Percentiles rank a stretch among this genome's conserved stretches.
Conservation (phyloP, 2,113 vertebrate species). For the Myrmophylax atrothorax region DNA sequence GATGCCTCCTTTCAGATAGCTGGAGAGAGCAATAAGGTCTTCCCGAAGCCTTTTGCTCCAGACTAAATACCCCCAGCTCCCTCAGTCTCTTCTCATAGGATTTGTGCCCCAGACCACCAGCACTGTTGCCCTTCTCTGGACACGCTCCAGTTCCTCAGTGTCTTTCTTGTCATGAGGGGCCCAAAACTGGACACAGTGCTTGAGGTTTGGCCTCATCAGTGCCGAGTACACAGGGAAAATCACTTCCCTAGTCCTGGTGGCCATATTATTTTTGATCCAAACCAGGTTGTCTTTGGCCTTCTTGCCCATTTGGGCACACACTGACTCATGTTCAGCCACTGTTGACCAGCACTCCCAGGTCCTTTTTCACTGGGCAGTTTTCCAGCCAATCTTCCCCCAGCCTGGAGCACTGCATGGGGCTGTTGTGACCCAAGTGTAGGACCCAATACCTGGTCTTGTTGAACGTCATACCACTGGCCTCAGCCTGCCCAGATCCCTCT, state of each 20-base stretch:
- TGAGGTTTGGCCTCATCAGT: neutral
- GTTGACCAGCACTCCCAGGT: neutral
- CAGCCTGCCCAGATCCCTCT: neutral
- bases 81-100: neutral
- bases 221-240: neutral
- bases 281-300: neutral
- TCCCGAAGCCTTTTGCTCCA: neutral
- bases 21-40: neutral
- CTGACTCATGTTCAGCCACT: neutral
- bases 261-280: neutral
- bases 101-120: neutral
- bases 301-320: neutral
- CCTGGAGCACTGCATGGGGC: neutral
- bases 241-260: neutral
- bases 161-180: neutral
- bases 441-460: neutral
- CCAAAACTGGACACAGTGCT: neutral
- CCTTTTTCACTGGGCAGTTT: neutral
- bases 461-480: neutral
- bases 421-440: neutral
- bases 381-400: neutral
- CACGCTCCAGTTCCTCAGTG: neutral
- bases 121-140: neutral
- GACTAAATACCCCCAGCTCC: neutral
- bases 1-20: neutral